A percentile compares a stretch with the other conserved stretches of the same genome.
phyloP scores from a whole-genome alignment of 1,140 invertebrate genomes.

The Drosophila biarmipes region DNA sequence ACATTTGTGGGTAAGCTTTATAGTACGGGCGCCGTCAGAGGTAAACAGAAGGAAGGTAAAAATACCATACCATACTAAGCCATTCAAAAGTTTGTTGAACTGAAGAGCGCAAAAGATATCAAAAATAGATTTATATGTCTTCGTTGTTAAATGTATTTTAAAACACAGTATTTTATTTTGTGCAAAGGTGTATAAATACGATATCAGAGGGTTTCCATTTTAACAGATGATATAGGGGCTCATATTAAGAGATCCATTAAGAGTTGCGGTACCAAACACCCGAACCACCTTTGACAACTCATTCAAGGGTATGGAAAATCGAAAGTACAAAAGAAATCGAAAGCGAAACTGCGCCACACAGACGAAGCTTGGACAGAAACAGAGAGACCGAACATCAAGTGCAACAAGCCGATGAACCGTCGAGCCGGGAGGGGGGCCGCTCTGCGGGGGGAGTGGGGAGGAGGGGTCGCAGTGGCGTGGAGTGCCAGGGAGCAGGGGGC shows the following conservation, averaged over 20 bases:
- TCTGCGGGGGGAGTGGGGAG: not conserved
- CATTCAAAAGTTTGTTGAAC: not conserved
- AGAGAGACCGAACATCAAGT: slow-evolving; percentile 61
- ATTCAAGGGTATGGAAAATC: slow-evolving; percentile 76
- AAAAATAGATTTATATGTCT: not conserved
- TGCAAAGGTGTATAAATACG: too few species aligned
- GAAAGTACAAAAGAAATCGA: slow-evolving; percentile 78
- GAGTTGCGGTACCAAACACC: not conserved
- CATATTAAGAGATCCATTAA: not conserved
- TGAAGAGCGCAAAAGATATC: not conserved
- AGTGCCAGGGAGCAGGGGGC: slow-evolving; percentile 28
- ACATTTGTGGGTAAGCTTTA: not conserved
- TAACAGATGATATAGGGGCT: too few species aligned
- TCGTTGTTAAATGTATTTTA: too few species aligned
- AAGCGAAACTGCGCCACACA: slow-evolving; percentile 59
- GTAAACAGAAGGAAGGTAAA: not conserved
- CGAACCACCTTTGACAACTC: slow-evolving; percentile 35
- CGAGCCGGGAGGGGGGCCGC: slow-evolving; percentile 10
- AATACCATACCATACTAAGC: not conserved
- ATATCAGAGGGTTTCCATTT: too few species aligned
- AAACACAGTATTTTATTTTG: not conserved
- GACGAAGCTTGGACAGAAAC: slow-evolving; percentile 32
- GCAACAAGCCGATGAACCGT: slow-evolving; percentile 71
- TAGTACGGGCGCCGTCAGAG: not conserved
- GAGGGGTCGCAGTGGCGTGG: not conserved